Conservation (phyloP, 2,113 vertebrate genomes). For the Peromyscus leucopus region DNA sequence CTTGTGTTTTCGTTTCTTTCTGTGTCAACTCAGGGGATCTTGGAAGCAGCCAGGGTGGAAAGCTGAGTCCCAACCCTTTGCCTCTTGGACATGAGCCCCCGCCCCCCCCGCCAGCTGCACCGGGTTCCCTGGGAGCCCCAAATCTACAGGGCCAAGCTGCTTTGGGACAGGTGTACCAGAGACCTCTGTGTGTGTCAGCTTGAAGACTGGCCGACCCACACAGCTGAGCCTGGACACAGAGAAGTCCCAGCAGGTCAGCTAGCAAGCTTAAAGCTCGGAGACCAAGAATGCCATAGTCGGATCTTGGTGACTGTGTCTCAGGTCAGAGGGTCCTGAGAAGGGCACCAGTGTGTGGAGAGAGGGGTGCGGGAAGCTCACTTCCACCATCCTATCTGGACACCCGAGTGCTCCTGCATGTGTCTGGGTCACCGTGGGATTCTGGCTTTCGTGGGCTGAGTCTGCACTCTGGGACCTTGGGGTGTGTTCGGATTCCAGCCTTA, state of each 20-base stretch:
- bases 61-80: background rate
- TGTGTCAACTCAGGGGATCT: background rate
- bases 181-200: background rate
- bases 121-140: background rate
- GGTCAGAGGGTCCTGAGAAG: background rate
- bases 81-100: background rate
- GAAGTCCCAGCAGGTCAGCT: background rate
- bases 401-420: rapidly evolving
- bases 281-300: no score
- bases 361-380: background rate
- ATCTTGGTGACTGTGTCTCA: background rate
- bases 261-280: background rate
- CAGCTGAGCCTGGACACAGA: background rate
- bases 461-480: background rate
- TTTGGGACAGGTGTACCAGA: no score
- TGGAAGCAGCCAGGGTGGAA: background rate
- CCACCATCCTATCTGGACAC: background rate
- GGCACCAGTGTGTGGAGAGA: background rate
- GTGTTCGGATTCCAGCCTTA: background rate
- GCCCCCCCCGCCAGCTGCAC: no score
- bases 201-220: background rate
- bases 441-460: background rate
- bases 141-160: background rate
- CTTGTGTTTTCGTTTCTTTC: background rate
- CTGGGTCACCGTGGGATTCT: background rate